Percentiles rank a stretch among this genome's conserved stretches.
Evolutionary conservation across 2,113 vertebrate species (phyloP).

Genomic region (Thamnaconus septentrionalis): DNA sequence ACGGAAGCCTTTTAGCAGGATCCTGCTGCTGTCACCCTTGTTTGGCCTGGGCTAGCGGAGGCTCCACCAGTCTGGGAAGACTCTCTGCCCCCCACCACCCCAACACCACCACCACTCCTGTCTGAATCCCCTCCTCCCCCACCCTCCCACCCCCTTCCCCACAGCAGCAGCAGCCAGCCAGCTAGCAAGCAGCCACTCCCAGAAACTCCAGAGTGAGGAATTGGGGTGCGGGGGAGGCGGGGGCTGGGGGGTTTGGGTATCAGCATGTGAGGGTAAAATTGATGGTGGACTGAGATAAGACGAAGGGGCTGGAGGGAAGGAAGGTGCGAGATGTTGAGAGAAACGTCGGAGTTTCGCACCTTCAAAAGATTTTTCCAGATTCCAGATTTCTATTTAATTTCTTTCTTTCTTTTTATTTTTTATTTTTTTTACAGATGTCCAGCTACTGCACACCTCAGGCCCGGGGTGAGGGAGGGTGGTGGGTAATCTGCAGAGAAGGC

Average conservation of each 20-base stretch:
- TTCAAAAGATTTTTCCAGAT: too few relatives aligned
- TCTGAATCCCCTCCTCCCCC: not conserved
- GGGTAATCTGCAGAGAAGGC: conserved; percentile 1
- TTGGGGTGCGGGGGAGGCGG: not conserved
- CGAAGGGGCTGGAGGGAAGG: conserved; percentile 6
- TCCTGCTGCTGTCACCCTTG: conserved; percentile 45
- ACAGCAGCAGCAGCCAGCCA: conserved; percentile 16
- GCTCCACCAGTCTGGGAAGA: conserved; percentile 56
- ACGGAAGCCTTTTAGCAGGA: conserved; percentile 11
- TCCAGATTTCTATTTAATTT: too few relatives aligned
- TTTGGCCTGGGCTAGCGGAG: conserved; percentile 50
- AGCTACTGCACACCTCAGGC: conserved; percentile 17
- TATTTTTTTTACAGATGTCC: not conserved
- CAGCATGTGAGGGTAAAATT: not conserved
- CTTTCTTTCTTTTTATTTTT: too few relatives aligned
- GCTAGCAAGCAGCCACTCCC: conserved; percentile 62
- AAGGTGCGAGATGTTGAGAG: not conserved
- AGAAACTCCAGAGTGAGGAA: conserved; percentile 61
- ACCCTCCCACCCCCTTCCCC: not conserved
- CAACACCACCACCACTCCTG: not conserved
- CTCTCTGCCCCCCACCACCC: conserved; percentile 1
- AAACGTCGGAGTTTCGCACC: too few relatives aligned
- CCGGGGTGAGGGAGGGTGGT: too few relatives aligned
- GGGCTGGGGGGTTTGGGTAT: not conserved
- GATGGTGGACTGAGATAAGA: not conserved